Evolutionary conservation across 2,797 vertebrate species (phyloP).

Genomic region (Danio choprae): DNA sequence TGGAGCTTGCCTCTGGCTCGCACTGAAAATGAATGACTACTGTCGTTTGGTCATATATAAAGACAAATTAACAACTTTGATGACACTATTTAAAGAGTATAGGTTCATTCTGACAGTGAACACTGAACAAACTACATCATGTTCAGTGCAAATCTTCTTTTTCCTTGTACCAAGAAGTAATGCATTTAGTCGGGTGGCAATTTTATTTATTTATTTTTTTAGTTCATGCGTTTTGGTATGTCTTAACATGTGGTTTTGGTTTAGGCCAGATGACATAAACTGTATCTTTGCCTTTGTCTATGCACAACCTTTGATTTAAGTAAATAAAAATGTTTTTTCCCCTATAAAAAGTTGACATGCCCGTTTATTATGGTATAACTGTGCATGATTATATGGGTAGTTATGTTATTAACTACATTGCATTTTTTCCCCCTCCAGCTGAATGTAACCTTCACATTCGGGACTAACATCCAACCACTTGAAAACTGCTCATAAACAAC

Average conservation of each 20-base stretch:
- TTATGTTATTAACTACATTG: neutral
- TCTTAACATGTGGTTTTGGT: neutral
- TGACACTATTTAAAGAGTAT: no score
- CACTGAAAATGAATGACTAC: no score
- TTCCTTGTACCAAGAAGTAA: neutral
- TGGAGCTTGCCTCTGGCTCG: no score
- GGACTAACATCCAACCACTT: neutral
- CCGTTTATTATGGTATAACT: neutral
- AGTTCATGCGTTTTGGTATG: neutral
- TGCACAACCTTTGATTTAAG: neutral
- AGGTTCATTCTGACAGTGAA: no score
- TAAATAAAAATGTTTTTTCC: neutral
- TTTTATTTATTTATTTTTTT: no score
- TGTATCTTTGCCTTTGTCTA: neutral
- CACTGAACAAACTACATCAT: neutral
- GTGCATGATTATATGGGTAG: neutral
- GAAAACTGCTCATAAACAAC: constrained; percentile 3
- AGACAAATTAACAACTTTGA: no score
- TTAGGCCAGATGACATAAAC: neutral
- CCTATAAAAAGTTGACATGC: neutral
- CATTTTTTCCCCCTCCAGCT: neutral
- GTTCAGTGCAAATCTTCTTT: neutral
- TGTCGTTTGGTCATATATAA: no score
- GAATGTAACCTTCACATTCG: neutral
- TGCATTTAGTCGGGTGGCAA: neutral